A percentile compares a stretch with the other conserved stretches of the same genome.
phyloP scores from a whole-genome alignment of 2,888 invertebrate species.

The Torymus tubicola region DNA sequence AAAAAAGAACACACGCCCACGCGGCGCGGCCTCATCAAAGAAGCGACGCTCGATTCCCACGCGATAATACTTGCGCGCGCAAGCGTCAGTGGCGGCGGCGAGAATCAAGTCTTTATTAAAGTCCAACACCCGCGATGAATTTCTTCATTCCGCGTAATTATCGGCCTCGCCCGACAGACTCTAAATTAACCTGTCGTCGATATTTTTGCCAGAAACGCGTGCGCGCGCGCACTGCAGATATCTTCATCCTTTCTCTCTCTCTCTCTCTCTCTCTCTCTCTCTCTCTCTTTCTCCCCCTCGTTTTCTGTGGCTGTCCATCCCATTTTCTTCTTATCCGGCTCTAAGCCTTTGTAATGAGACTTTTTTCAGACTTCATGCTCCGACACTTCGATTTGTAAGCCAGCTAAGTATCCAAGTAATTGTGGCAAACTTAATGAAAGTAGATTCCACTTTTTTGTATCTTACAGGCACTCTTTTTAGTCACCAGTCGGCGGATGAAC shows the following conservation, averaged over 20 bases:
- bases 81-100: neutral
- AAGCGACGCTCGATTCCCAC: conserved; percentile 59
- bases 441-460: no score
- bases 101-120: conserved; percentile 47
- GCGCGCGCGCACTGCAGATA: neutral
- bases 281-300: no score
- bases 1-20: conserved; percentile 50
- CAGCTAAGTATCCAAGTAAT: no score
- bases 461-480: no score
- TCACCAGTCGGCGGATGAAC: no score
- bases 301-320: conserved; percentile 41
- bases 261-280: no score
- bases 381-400: no score
- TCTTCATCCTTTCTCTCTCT: neutral
- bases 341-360: no score
- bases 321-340: neutral
- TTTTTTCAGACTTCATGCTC: conserved; percentile 6
- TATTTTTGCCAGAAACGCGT: conserved; percentile 31
- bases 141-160: conserved; percentile 56
- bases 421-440: no score
- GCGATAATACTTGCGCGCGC: conserved; percentile 42
- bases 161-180: conserved; percentile 40
- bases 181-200: conserved; percentile 55
- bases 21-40: conserved; percentile 56
- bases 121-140: conserved; percentile 44